phyloP scores from a whole-genome alignment of 1,140 invertebrate species.

The Microplitis mediator region DNA sequence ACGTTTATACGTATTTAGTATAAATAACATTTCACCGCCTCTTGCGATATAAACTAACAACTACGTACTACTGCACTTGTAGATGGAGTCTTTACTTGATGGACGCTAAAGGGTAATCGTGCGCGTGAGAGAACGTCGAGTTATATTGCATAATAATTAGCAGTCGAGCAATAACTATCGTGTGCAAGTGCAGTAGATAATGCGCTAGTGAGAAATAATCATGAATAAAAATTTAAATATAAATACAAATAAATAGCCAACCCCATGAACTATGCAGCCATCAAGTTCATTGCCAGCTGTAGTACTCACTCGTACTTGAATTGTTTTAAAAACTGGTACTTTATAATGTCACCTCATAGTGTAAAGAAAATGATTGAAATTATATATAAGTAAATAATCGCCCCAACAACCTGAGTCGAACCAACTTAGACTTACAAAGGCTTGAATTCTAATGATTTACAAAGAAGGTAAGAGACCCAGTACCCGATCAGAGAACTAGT shows the following conservation, averaged over 20 bases:
- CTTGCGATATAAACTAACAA: slow-evolving; percentile 1
- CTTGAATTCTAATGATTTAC: too few relatives aligned
- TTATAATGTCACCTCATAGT: too few relatives aligned
- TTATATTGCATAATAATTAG: slow-evolving; percentile 54
- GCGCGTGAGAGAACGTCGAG: slow-evolving; percentile 36
- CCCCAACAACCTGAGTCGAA: too few relatives aligned
- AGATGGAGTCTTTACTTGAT: slow-evolving; percentile 15
- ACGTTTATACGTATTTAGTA: slow-evolving; percentile 5
- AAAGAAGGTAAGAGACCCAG: too few relatives aligned
- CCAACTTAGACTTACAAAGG: too few relatives aligned
- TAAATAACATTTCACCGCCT: not conserved
- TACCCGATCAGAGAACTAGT: too few relatives aligned
- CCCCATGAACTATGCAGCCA: slow-evolving; percentile 26
- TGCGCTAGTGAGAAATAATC: not conserved
- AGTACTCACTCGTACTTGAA: not conserved
- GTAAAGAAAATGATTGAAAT: too few relatives aligned
- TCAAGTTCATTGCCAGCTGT: slow-evolving; percentile 53
- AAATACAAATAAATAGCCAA: not conserved
- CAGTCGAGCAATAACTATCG: slow-evolving; percentile 32
- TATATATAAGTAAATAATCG: too few relatives aligned
- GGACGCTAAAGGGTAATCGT: slow-evolving; percentile 48
- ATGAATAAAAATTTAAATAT: not conserved
- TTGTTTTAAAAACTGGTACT: too few relatives aligned
- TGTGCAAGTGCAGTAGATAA: too few relatives aligned
- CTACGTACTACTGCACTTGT: not conserved